Conservation (phyloP, 2,113 vertebrate genomes). For the Arenaria interpres region DNA sequence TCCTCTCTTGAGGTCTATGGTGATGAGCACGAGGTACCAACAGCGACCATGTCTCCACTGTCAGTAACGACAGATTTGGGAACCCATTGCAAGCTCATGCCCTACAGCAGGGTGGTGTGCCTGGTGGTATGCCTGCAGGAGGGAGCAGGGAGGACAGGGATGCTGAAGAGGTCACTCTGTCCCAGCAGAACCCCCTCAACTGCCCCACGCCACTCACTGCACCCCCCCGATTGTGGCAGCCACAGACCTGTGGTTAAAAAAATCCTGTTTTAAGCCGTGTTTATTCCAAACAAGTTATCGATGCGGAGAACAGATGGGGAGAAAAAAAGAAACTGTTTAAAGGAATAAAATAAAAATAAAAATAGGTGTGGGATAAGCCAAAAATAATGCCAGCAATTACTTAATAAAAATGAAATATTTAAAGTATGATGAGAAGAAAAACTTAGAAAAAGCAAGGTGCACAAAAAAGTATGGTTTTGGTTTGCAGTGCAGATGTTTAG, state of each 20-base stretch:
- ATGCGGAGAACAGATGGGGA: neutral
- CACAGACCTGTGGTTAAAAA: neutral
- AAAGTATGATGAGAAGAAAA: neutral
- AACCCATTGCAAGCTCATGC: neutral
- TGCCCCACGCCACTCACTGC: accelerated
- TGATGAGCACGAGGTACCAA: accelerated
- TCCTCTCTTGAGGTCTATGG: neutral
- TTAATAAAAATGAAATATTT: slow-evolving; percentile 5
- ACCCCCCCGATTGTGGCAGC: accelerated
- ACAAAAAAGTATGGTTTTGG: slow-evolving; percentile 19
- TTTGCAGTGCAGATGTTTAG: slow-evolving; percentile 54
- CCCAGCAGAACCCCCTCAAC: neutral
- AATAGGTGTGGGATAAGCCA: neutral
- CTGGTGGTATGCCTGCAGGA: accelerated
- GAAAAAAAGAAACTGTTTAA: neutral
- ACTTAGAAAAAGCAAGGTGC: slow-evolving; percentile 46
- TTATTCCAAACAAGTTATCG: neutral
- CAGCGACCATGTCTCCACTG: accelerated
- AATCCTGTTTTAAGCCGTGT: neutral
- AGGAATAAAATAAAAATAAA: neutral
- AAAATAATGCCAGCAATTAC: slow-evolving; percentile 21
- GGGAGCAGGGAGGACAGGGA: neutral
- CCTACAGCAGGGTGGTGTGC: accelerated
- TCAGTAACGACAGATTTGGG: neutral
- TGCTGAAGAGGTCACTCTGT: neutral